A percentile compares a stretch with the other conserved stretches of the same genome.
phyloP scores from a whole-genome alignment of 2,888 invertebrate genomes.

The Meliscaeva auricollis region DNA sequence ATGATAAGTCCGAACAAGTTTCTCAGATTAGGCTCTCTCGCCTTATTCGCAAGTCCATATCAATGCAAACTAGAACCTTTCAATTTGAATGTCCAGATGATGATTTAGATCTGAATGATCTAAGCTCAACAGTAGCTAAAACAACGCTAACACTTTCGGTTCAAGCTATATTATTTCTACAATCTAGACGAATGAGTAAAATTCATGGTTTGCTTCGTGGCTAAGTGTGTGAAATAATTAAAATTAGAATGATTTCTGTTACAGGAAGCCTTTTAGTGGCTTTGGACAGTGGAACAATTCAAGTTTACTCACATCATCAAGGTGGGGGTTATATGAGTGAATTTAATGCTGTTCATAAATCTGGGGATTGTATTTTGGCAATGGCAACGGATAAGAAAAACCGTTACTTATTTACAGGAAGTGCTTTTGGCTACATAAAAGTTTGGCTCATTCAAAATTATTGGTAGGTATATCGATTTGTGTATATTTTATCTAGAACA shows the following conservation, averaged over 20 bases:
- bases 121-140: constrained; percentile 22
- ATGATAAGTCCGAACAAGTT: constrained; percentile 18
- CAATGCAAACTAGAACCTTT: constrained; percentile 48
- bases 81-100: neutral
- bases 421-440: constrained; percentile 91
- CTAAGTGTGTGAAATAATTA: too few relatives aligned
- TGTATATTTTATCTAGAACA: too few relatives aligned
- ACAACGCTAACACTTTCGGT: constrained; percentile 85
- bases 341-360: constrained; percentile 89
- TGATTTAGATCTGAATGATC: constrained; percentile 14
- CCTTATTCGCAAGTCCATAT: constrained; percentile 77
- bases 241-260: neutral
- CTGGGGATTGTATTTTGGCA: constrained; percentile 86
- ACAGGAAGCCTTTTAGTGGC: constrained; percentile 89
- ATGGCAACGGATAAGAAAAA: constrained; percentile 90
- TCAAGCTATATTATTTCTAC: constrained; percentile 88
- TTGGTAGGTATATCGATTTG: constrained; percentile 84
- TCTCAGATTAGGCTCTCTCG: constrained; percentile 76
- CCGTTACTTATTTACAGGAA: constrained; percentile 90
- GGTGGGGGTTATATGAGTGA: constrained; percentile 89
- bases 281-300: constrained; percentile 90
- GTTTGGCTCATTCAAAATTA: constrained; percentile 91
- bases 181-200: constrained; percentile 85
- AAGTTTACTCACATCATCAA: constrained; percentile 93
- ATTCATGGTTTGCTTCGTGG: constrained; percentile 82